Base-by-base conservation (phyloP, 2,797 vertebrate genomes). In the Thripadectes ignobilis region DNA sequence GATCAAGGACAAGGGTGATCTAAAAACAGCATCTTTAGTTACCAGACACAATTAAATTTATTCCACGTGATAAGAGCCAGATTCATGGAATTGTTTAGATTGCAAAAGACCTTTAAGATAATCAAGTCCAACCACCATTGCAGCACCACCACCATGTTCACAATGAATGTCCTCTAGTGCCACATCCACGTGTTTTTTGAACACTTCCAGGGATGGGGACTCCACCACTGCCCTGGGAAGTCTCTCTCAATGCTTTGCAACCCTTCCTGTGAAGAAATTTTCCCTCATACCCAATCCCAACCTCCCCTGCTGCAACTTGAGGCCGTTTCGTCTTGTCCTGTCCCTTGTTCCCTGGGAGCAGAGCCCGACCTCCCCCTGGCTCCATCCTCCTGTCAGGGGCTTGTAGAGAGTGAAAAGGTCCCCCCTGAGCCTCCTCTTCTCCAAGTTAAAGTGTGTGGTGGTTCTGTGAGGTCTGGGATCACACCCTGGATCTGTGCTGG, bases 281-380 rank as follows among this genome's bases (percentile, higher is more conserved):
- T 73, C 36, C 54, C 67, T 66, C 21, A 67, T 6, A 43, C 4
- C 46, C 67, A 66, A 14, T 52, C 30, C 72, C 21, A 41, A 59
- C 39, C 34, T 59, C 10, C 6, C 19, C 15, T 72, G 39, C 34
- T 6, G 27, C 26, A 78, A 12, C 15, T 3, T 41, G 8, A 36
- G 7, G 34, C 19, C 0, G 0, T 66, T 78, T 29, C 5, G 4
- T 29, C 11, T 49, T 14, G 6, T 76, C 66, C 26, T 52, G 45
- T 84, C 24, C 58, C 66, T n/a, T 38, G 34, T 18, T 45, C 12
- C 23, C 24, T 26, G 38, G 11, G 14, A 65, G 9, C 0, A 77
- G 4, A 71, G 6, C 45, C 17, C 0, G 6, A 38, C 6, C 4
- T 12, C 5, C 18, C 24, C 9, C 16, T 0, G 0, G 52, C 10